Conservation (phyloP, 2,113 vertebrate genomes). For the Paracanthobrama guichenoti region DNA sequence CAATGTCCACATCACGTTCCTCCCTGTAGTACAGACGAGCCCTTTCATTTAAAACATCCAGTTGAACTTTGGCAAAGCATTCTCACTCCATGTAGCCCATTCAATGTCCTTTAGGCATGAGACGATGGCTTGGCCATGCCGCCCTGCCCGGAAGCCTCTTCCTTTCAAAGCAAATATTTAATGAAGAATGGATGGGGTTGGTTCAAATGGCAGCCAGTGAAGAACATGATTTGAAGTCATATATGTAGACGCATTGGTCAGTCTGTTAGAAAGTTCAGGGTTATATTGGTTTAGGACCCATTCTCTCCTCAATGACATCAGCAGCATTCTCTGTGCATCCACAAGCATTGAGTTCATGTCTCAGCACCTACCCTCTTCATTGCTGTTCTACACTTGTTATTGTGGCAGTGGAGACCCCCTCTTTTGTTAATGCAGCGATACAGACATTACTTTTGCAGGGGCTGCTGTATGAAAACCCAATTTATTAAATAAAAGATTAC, state of each 20-base stretch:
- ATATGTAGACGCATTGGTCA: background rate
- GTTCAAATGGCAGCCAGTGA: background rate
- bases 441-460: conserved; percentile 24
- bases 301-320: background rate
- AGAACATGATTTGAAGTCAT: conserved; percentile 9
- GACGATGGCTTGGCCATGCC: background rate
- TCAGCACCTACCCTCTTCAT: conserved; percentile 5
- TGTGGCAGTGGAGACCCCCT: conserved; percentile 9
- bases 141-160: conserved; percentile 6
- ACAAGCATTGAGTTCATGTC: conserved; percentile 44
- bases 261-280: conserved; percentile 29
- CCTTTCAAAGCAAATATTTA: conserved; percentile 36
- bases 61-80: conserved; percentile 10
- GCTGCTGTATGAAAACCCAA: conserved; percentile 72
- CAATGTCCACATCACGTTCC: background rate
- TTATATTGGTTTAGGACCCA: background rate
- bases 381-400: conserved; percentile 36
- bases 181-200: conserved; percentile 12
- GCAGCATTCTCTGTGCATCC: conserved; percentile 43
- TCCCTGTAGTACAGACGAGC: background rate
- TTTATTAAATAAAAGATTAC: conserved; percentile 89
- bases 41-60: conserved; percentile 8
- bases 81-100: background rate
- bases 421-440: conserved; percentile 48
- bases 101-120: conserved; percentile 22